These are phyloP conservation scores for Stomatorhinus ivindoensis DNA, from an alignment of 2,113 vertebrate genomes.

Conservation along the genomic window DNA sequence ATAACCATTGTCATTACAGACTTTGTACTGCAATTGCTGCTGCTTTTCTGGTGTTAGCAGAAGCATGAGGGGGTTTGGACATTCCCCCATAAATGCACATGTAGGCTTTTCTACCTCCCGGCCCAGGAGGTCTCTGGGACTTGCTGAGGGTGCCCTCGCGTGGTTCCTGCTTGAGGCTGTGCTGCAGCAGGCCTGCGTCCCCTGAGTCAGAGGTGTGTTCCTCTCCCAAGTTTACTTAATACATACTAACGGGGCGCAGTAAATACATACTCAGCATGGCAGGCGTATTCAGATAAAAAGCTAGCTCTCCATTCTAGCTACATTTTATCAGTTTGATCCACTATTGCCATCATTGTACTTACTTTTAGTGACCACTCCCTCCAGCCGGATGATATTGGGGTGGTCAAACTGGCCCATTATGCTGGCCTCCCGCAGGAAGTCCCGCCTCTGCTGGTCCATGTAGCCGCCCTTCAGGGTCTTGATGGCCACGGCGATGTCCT, in stretches of 20 bases:
- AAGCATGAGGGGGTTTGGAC: background rate
- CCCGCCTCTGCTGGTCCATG: slow-evolving; percentile 80
- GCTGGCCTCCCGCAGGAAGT: slow-evolving; percentile 90
- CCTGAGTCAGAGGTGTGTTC: background rate
- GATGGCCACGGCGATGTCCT: slow-evolving; percentile 88
- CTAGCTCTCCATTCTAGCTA: background rate
- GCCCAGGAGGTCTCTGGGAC: background rate
- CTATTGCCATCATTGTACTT: slow-evolving; percentile 40
- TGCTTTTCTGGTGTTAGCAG: background rate
- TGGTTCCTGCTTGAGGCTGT: background rate
- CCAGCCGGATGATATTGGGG: slow-evolving; percentile 88
- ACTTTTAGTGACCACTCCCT: slow-evolving; percentile 95
- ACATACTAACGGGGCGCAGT: background rate
- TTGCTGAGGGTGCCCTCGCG: background rate
- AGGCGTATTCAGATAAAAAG: background rate
- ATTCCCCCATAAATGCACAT: background rate
- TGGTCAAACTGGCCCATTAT: slow-evolving; percentile 97
- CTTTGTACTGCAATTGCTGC: background rate
- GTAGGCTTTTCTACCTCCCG: background rate
- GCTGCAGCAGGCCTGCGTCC: background rate
- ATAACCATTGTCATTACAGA: background rate
- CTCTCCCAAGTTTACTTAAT: background rate
- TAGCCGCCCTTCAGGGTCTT: slow-evolving; percentile 94
- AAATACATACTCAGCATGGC: background rate
- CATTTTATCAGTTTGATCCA: background rate